Evolutionary conservation across 2,888 invertebrate species (phyloP).

Genomic region (Drosophila glabriapex): DNA sequence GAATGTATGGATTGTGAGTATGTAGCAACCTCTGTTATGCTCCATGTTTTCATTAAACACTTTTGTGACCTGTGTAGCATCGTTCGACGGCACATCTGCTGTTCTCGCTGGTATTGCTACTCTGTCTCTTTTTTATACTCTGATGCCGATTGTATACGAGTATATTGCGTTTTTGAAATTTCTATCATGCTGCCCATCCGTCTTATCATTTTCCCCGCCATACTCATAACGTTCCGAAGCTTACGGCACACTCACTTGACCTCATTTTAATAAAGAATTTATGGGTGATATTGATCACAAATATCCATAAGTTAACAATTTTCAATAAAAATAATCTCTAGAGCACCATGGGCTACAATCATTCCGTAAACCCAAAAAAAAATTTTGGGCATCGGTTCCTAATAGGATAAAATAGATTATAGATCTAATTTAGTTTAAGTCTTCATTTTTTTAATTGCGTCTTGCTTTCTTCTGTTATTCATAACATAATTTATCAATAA

Average conservation of each 20-base stretch:
- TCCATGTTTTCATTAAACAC: slow-evolving; percentile 28
- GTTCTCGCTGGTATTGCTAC: slow-evolving; percentile 12
- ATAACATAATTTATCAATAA: not conserved
- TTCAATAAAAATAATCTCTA: not conserved
- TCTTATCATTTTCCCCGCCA: not conserved
- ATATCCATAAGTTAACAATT: not conserved
- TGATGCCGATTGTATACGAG: not conserved
- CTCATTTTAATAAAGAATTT: not conserved
- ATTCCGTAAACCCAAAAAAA: not conserved
- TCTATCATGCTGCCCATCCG: not conserved
- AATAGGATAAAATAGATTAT: not conserved
- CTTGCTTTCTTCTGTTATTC: not conserved
- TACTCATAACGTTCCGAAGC: too few species aligned
- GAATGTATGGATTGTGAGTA: not conserved
- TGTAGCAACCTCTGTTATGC: not conserved
- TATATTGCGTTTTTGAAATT: not conserved
- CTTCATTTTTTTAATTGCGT: not conserved
- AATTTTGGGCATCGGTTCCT: not conserved
- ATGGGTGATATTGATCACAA: too few species aligned
- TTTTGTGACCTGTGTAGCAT: slow-evolving; percentile 13
- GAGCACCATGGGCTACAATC: not conserved
- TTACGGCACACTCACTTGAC: not conserved
- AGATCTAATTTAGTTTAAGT: not conserved
- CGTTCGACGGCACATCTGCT: slow-evolving; percentile 67
- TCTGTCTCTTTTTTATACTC: not conserved